Evolutionary conservation across 2,888 invertebrate species (phyloP), one percentile per base, ranked within the genome.

Genomic region (Cantharis nigra): DNA sequence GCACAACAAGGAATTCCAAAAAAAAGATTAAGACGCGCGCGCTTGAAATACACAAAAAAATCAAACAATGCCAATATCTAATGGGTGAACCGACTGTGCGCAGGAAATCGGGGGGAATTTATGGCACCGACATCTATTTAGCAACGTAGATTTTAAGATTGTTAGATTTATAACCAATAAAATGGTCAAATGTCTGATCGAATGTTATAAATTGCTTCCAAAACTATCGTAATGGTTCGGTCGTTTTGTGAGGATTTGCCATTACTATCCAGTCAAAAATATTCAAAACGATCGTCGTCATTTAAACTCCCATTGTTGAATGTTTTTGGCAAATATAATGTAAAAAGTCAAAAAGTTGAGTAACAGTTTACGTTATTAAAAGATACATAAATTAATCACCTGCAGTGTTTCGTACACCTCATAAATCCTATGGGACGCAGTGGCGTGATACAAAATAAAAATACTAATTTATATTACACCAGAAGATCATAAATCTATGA

Each of bases 391-490:
- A 23, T 67, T 67, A 67, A 67, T 67, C 65, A 67, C 65, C 65
- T 67, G 65, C 65, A 67, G 65, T 67, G 65, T 26, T 67, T 67
- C 26, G 26, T 67, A 67, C 65, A 67, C 65, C 65, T 67, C 65
- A 67, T 67, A 67, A 67, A 67, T 67, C 26, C 23, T 26, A 67
- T 23, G 9, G 65, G 20, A 67, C 65, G 65, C 65, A 67, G 23
- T 67, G 65, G 65, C 65, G 65, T 67, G 65, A 67, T 67, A 67
- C 26, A 67, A 62, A 63, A 49, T 71, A 62, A 30, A 30, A 71
- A 33, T 63, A 72, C 75, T 78, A 78, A 78, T 78, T 78, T 78
- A 78, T 78, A 78, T 78, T 75, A 78, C 72, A 49, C 65, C 65
- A 63, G 69, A 65, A 67, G 63, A 76, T 73, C 75, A 74, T 76